Base-by-base conservation (phyloP, 2,113 vertebrate genomes). In the Mugil cephalus region DNA sequence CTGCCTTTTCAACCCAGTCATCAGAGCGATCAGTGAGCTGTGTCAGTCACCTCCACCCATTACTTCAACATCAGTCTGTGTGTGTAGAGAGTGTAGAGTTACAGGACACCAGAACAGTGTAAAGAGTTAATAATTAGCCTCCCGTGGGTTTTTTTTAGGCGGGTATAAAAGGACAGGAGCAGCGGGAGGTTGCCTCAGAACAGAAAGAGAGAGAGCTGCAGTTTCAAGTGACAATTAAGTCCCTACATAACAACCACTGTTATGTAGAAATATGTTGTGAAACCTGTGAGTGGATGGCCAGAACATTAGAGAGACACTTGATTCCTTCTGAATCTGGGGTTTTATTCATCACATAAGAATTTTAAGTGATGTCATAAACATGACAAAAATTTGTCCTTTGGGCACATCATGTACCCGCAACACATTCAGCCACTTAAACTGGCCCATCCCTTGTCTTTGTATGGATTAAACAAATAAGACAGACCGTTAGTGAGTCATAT, bases 121-220 rank as follows among this genome's bases (percentile, higher is more conserved):
- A 58, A 11, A 59, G 64, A 10, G 82, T 88, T 84, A 84, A 89
- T 87, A 52, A 77, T 89, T 80, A 77, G 53, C 15, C 45, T 1
- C 13, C 50, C 3, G 40, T 6, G 0, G 30, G 66, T 80, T 85
- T 84, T 88, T 90, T 87, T 77, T 90, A 87, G 81, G 38, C 50
- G 0, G 50, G 58, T 90, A 89, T 92, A 89, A 86, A 90, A 80
- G 75, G 1, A 10, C 13, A n/a, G 39, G 69, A 64, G 24, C 61
- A 59, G 72, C n/a, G 18, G 55, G 47, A 60, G 52, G 52, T 6
- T 50, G 62, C 40, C 8, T 67, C 78, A 86, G 63, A 72, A 48
- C 21, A n/a, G n/a, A 18, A 13, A 38, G 0, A 19, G 63, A 43
- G 60, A 67, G 14, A 8, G 43, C 11, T 51, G 36, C 6, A 19